phyloP scores from a whole-genome alignment of 2,888 invertebrate genomes.

The Icerya purchasi region DNA sequence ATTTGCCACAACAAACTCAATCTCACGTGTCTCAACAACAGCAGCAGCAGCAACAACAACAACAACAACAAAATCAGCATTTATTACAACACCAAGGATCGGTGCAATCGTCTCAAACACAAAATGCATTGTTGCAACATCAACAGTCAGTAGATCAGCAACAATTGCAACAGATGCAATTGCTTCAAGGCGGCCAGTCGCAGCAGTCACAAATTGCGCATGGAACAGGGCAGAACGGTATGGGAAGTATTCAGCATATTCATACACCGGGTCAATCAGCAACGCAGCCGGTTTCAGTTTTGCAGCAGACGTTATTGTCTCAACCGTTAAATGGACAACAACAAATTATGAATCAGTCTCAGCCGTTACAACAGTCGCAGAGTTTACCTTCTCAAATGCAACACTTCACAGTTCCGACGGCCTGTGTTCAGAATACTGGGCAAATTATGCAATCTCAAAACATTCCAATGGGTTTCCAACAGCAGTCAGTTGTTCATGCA shows the following conservation, averaged over 20 bases:
- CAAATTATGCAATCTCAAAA: background rate
- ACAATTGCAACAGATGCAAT: background rate
- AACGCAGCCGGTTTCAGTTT: background rate
- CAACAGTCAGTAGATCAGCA: background rate
- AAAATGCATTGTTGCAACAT: background rate
- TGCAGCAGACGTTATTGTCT: background rate
- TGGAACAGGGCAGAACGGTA: background rate
- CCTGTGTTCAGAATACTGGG: background rate
- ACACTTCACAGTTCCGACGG: background rate
- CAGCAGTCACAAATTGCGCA: background rate
- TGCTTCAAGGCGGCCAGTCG: background rate
- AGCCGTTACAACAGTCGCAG: background rate
- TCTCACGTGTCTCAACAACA: slow-evolving; percentile 7
- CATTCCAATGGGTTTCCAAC: background rate
- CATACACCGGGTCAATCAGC: background rate
- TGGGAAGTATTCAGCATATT: background rate
- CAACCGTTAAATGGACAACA: background rate
- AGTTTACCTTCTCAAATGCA: background rate
- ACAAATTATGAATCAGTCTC: background rate
- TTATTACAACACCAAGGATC: background rate
- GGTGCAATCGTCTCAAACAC: background rate
- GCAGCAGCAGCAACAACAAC: slow-evolving; percentile 17
- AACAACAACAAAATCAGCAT: background rate
- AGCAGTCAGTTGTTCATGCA: background rate
- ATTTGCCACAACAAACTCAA: too few relatives aligned